These are phyloP conservation scores for Gracilinanus agilis DNA, from an alignment of 2,113 vertebrate species.

Conservation along the genomic window DNA sequence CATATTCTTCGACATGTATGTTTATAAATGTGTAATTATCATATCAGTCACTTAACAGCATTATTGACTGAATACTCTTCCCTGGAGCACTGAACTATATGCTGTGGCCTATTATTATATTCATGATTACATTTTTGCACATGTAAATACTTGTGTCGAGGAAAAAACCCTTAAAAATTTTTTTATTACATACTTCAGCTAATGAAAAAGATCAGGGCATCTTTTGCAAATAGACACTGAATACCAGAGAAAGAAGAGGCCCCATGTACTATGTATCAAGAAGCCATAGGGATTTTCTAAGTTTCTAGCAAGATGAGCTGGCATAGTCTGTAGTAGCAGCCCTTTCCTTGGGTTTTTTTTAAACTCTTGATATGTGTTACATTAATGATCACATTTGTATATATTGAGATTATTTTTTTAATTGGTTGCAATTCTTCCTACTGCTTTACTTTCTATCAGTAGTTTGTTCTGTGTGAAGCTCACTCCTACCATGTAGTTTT, in stretches of 20 bases:
- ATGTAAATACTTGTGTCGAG: not conserved
- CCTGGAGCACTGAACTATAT: not conserved
- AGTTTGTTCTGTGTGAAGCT: not conserved
- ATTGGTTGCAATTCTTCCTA: not conserved
- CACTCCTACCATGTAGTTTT: not conserved
- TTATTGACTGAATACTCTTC: not conserved
- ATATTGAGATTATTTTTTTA: not conserved
- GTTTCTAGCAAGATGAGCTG: not conserved
- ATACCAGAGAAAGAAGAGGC: not conserved
- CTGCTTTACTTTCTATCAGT: rapidly evolving
- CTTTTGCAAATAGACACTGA: not conserved
- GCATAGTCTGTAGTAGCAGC: not conserved
- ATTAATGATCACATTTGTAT: not conserved
- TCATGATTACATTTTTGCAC: conserved; percentile 17
- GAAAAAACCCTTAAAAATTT: not conserved
- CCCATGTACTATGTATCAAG: not conserved
- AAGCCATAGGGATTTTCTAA: not conserved
- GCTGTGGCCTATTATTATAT: not conserved
- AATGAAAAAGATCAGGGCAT: conserved; percentile 4
- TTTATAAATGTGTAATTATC: conserved; percentile 8
- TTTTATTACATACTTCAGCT: not conserved
- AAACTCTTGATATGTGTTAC: not conserved
- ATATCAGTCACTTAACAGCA: not conserved
- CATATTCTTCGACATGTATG: not conserved
- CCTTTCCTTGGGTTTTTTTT: conserved; percentile 22